Conservation (phyloP, 2,888 invertebrate genomes). For the Andrena trimmerana region DNA sequence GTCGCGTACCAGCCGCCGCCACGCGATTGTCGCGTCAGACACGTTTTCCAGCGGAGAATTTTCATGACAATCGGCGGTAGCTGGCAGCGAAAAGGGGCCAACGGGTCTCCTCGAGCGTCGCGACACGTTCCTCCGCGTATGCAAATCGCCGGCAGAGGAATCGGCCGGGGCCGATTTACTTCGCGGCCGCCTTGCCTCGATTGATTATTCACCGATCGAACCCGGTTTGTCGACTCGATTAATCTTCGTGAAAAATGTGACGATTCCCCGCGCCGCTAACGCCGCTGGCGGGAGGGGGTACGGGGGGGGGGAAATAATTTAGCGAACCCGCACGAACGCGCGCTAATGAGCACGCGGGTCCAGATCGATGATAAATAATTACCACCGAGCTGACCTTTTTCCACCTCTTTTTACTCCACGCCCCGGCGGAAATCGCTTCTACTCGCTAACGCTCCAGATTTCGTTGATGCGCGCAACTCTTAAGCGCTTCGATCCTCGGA, state of each 20-base stretch:
- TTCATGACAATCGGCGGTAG: conserved; percentile 77
- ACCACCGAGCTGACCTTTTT: conserved; percentile 26
- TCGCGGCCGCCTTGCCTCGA: conserved; percentile 55
- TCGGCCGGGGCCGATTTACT: conserved; percentile 67
- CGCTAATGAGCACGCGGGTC: conserved; percentile 48
- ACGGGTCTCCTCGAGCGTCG: conserved; percentile 51
- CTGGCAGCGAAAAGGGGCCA: neutral
- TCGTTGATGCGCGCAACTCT: neutral
- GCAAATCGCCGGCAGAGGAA: conserved; percentile 65
- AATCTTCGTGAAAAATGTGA: conserved; percentile 69
- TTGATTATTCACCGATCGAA: conserved; percentile 71
- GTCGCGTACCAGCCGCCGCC: conserved; percentile 16
- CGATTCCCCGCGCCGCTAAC: conserved; percentile 50
- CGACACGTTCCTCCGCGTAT: conserved; percentile 73
- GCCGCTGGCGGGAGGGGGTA: neutral
- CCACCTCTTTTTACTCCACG: neutral
- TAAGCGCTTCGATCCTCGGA: neutral
- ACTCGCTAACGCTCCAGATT: neutral
- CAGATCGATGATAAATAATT: conserved; percentile 62
- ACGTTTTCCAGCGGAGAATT: conserved; percentile 70
- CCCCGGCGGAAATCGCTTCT: neutral
- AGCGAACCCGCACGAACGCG: conserved; percentile 36
- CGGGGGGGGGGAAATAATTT: conserved; percentile 37
- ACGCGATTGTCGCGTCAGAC: conserved; percentile 64
- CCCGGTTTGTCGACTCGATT: conserved; percentile 73